Conservation (phyloP, 2,888 invertebrate species). For the Melipona bicolor region DNA sequence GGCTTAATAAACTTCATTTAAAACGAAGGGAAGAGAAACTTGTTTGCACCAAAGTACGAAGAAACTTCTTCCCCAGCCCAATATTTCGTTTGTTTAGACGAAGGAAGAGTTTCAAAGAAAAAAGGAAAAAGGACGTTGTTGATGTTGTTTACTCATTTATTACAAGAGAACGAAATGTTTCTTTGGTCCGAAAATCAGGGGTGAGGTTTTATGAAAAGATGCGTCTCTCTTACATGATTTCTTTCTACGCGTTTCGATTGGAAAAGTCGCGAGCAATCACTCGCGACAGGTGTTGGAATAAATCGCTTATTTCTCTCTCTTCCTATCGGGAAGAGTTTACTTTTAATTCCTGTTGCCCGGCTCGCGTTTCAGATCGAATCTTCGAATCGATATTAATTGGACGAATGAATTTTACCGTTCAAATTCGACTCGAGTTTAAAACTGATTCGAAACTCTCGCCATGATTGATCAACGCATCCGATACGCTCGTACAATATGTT, state of each 20-base stretch:
- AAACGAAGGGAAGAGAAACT: too few relatives aligned
- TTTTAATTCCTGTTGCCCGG: neutral
- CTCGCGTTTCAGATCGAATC: neutral
- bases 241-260: constrained; percentile 17
- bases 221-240: constrained; percentile 18
- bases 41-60: too few relatives aligned
- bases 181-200: constrained; percentile 56
- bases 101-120: too few relatives aligned
- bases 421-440: constrained; percentile 12
- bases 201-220: constrained; percentile 28
- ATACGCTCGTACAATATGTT: constrained; percentile 1
- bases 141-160: constrained; percentile 53
- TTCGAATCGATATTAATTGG: neutral
- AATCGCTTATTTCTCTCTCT: neutral
- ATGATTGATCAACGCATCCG: constrained; percentile 37
- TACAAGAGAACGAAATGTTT: constrained; percentile 55
- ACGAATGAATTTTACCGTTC: neutral
- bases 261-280: neutral
- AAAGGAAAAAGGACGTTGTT: neutral
- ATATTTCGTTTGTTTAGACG: too few relatives aligned
- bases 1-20: too few relatives aligned
- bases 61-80: too few relatives aligned
- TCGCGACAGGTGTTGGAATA: neutral
- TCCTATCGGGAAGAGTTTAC: neutral
- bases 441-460: constrained; percentile 11